A percentile compares a stretch with the other conserved stretches of the same genome.
Evolutionary conservation across 2,888 invertebrate genomes (phyloP).

Genomic region (Drosophila macrospina): DNA sequence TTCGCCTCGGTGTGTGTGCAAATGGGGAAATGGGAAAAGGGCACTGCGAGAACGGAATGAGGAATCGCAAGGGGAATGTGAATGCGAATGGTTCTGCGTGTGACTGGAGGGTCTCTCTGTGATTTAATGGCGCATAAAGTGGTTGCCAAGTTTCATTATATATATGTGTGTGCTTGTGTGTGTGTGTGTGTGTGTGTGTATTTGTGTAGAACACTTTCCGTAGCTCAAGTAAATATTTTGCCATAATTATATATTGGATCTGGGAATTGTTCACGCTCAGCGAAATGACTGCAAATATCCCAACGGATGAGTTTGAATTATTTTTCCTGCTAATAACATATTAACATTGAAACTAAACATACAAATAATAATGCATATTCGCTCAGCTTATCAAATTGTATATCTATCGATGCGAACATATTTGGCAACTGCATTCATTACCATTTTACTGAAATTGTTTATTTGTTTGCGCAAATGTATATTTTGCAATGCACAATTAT

Average conservation of each 20-base stretch:
- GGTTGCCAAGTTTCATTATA: constrained; percentile 51
- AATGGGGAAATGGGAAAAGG: background rate
- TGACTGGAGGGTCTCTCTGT: constrained; percentile 45
- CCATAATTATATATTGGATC: constrained; percentile 48
- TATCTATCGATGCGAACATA: constrained; percentile 5
- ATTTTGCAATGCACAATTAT: constrained; percentile 16
- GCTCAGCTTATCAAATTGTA: constrained; percentile 3
- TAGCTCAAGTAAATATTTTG: constrained; percentile 54
- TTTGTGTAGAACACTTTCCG: constrained; percentile 23
- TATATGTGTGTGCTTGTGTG: constrained; percentile 17
- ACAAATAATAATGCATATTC: background rate
- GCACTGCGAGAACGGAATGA: background rate
- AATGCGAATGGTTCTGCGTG: constrained; percentile 28
- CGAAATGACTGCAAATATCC: constrained; percentile 23
- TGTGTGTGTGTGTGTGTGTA: constrained; percentile 1
- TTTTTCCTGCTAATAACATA: background rate
- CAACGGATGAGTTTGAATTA: constrained; percentile 2
- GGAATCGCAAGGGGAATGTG: constrained; percentile 1
- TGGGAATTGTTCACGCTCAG: constrained; percentile 23
- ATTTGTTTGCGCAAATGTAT: constrained; percentile 7
- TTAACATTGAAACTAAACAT: constrained; percentile 1
- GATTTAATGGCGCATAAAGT: constrained; percentile 69
- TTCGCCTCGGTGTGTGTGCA: constrained; percentile 32
- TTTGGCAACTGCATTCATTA: constrained; percentile 27
- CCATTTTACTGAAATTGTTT: background rate